Evolutionary conservation across 2,888 invertebrate species (phyloP).

Genomic region (Cotesia congregata): DNA sequence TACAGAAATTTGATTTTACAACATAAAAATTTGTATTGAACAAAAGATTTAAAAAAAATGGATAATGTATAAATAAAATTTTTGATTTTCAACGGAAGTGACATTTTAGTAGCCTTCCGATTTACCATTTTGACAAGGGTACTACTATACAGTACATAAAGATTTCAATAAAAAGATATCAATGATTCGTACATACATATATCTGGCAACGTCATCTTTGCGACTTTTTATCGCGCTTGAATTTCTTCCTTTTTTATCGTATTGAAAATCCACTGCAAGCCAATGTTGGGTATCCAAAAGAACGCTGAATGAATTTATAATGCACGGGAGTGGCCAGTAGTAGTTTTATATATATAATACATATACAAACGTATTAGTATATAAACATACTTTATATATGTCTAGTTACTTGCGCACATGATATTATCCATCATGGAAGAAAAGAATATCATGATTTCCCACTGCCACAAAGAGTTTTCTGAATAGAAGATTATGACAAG

Average conservation of each 20-base stretch:
- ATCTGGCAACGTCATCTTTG: not conserved
- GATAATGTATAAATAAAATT: constrained; percentile 21
- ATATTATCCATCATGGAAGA: constrained; percentile 3
- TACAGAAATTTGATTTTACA: not conserved
- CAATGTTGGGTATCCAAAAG: constrained; percentile 18
- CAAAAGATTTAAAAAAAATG: not conserved
- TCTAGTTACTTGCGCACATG: not conserved
- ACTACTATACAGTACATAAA: not conserved
- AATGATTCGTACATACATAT: not conserved
- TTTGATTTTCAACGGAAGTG: constrained; percentile 23
- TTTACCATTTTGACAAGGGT: not conserved
- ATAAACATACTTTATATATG: not conserved
- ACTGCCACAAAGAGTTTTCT: constrained; percentile 32
- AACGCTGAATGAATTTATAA: constrained; percentile 30
- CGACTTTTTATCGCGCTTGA: constrained; percentile 24
- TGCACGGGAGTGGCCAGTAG: constrained; percentile 3
- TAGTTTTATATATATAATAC: not conserved
- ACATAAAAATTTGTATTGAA: not conserved
- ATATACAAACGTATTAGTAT: not conserved
- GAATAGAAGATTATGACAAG: constrained; percentile 2
- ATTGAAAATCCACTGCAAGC: constrained; percentile 19
- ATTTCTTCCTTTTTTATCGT: not conserved
- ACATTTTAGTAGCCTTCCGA: constrained; percentile 11
- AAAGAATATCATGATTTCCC: constrained; percentile 10
- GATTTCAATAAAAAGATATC: not conserved